phyloP scores from a whole-genome alignment of 2,113 vertebrate genomes.

The Saimiri boliviensis region DNA sequence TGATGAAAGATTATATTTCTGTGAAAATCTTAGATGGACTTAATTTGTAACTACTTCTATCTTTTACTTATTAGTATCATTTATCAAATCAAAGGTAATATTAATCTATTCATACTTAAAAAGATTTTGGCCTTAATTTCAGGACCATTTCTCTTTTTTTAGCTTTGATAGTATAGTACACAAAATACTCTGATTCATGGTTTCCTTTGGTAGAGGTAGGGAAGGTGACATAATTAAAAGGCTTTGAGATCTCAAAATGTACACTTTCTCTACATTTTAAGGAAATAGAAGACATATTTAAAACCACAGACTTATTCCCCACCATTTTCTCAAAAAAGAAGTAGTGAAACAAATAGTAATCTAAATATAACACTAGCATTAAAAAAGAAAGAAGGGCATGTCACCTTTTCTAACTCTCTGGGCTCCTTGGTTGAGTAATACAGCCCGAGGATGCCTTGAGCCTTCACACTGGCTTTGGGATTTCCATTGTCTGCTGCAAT shows the following conservation, averaged over 20 bases:
- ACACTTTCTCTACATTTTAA: background rate
- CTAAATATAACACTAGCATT: background rate
- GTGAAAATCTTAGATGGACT: background rate
- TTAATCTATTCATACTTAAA: background rate
- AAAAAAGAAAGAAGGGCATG: background rate
- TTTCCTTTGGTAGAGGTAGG: background rate
- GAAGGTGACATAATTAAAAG: background rate
- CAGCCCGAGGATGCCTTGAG: slow-evolving; percentile 87
- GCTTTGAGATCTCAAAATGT: background rate
- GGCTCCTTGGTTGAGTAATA: slow-evolving; percentile 84
- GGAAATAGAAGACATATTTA: background rate
- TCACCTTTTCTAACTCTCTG: slow-evolving; percentile 87
- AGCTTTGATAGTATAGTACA: background rate
- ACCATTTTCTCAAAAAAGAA: background rate
- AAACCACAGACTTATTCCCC: background rate
- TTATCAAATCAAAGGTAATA: background rate
- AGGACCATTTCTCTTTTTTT: background rate
- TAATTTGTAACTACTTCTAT: background rate
- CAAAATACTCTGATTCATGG: background rate
- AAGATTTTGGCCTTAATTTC: background rate
- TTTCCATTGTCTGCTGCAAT: slow-evolving; percentile 88
- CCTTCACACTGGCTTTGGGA: slow-evolving; percentile 87
- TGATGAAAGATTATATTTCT: background rate
- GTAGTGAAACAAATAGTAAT: background rate
- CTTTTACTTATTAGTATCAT: background rate